Base-by-base conservation (phyloP, 1,140 invertebrate species). In the Drosophila malerkotliana region DNA sequence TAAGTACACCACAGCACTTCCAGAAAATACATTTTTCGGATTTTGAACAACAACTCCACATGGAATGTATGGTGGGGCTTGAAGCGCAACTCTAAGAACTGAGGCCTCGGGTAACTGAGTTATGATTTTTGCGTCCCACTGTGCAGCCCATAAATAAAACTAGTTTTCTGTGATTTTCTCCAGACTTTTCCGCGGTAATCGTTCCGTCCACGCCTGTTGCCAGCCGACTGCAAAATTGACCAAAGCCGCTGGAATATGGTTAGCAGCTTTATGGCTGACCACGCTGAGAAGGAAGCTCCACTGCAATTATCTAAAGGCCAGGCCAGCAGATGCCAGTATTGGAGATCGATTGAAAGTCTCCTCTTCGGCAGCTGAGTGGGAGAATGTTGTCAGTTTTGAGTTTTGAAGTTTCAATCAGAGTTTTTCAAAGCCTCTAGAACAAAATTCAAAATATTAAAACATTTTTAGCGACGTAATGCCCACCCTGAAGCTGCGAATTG, bases 281-380 rank as follows among this genome's bases (percentile, higher is more conserved):
- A 59, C 4, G 15, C 14, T 52, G 15, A 41, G 21, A 21, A 69
- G 45, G 69, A 61, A 51, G 68, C 60, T 61, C 37, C 44, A 32
- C n/a, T 55, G 53, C 68, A 85, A 85, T 85, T 85, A 87, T 61
- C 68, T 53, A 63, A 21, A 59, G 71, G 72, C 72, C 49, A 28
- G 26, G 6, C 26, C 6, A 28, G 26, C 26, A 6, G 26, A 28
- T 28, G 5, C 26, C 26, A 67, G 53, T 30, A 55, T 44, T 18
- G 18, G 18, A 18, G 18, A 48, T 12, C 56, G 48, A 41, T 10
- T 34, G 10, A 45, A 52, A 12, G 32, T 30, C 44, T 39, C 56
- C 18, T 28, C 14, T 8, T 1, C 10, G 21, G n/a, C 10, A 63
- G 12, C 7, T 12, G 6, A 37, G 18, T 41, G 39, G 10, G 34